phyloP scores from a whole-genome alignment of 2,113 vertebrate genomes.

The Delphinus delphis region DNA sequence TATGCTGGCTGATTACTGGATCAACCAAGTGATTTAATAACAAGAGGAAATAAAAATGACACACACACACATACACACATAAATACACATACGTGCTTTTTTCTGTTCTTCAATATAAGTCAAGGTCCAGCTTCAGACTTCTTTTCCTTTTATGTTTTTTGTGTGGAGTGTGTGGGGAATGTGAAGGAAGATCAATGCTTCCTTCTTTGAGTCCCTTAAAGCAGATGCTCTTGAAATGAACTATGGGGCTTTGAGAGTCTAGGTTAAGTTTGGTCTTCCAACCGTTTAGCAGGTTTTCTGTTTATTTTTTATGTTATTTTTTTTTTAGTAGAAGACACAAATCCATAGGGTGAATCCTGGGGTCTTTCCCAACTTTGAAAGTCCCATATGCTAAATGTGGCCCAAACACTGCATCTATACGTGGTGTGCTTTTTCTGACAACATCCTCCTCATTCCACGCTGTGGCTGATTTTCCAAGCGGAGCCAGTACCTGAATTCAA shows the following conservation, averaged over 20 bases:
- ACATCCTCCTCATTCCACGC: not conserved
- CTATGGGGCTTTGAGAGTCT: not conserved
- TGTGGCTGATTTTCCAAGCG: not conserved
- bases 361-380: not conserved
- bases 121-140: not conserved
- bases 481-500: not conserved
- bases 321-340: not conserved
- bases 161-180: not conserved
- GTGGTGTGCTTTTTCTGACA: not conserved
- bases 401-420: not conserved
- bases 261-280: not conserved
- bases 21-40: not conserved
- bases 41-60: constrained; percentile 4
- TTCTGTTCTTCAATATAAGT: constrained; percentile 7
- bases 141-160: not conserved
- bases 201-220: not conserved
- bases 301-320: not conserved
- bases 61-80: not conserved
- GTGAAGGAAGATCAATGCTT: not conserved
- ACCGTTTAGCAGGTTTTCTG: not conserved
- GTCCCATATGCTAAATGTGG: not conserved
- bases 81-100: not conserved
- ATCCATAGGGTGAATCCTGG: not conserved
- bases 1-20: constrained; percentile 6
- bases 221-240: not conserved